Base-by-base conservation (phyloP, 64 coral and sea anemone genomes). In the Anthopleura sola region DNA sequence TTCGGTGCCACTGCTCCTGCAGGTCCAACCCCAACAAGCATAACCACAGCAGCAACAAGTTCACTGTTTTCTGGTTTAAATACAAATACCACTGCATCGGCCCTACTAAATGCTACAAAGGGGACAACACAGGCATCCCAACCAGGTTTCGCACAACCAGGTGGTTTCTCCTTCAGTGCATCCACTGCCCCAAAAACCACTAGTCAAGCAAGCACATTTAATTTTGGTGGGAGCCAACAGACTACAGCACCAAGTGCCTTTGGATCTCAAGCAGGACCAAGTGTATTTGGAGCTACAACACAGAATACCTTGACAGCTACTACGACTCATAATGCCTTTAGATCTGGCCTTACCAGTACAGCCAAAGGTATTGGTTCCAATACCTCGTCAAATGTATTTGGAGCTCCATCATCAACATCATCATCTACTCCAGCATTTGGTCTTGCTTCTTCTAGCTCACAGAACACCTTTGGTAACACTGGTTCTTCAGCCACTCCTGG, bases 41-140 rank as follows among this genome's bases (percentile, higher is more conserved):
- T 19, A 11, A 66, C 44, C 11, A 49, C 78, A 8, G 5, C 55
- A 23, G 20, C 6, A 62, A n/a, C 3, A 28, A 71, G 13, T 71
- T 20, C 76, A 44, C 6, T 79, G 10, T 79, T 79, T 79, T 79
- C 76, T 79, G 76, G 76, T 79, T 79, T 79, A 7, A 79, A 38
- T 79, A 38, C 37, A 20, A 79, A 13, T 47, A 79, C 37, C 47
- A 2, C 38, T 15, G 14, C 13, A 11, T 34, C 66, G 3, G 13
- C 31, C 9, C 29, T 71, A 71, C 66, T 11, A 71, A 71, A 13
- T 71, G 28, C 66, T 15, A 7, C 66, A 31, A 71, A 32, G 24
- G 28, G 15, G 11, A 71, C 66, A 71, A 71, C 66, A 71, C 66
- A 71, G 29, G 13, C n/a, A 71, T 17, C 66, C 29, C 66, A 71